Evolutionary conservation across 2,888 invertebrate genomes (phyloP), one percentile per base, ranked within the genome.

Genomic region (Spodoptera exigua): DNA sequence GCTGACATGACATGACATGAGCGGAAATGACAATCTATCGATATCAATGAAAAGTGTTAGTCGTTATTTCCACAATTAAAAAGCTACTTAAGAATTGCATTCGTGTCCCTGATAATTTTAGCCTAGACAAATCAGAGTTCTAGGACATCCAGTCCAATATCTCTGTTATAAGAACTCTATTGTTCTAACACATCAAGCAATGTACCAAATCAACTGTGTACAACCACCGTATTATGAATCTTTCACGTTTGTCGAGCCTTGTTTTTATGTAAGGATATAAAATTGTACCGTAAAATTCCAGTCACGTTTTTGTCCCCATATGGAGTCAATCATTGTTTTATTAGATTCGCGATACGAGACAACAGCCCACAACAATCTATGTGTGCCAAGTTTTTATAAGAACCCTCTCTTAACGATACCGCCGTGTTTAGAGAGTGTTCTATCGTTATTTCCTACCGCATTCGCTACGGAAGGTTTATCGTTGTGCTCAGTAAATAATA

Each of bases 281-380:
- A 92, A 90, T 87, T 83, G 85, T 57, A 79, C 86, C 86, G 83
- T 89, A 87, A 90, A 89, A 92, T 90, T 91, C 89, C 52, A 81
- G 88, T 84, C 91, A 91, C 92, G 90, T 88, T 63, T 69, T 54
- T 81, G 80, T 81, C 80, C 71, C 81, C 65, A 84, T 84, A 85
- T 82, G 60, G 81, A 91, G 91, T 92, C 91, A 89, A 92, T 92
- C 91, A 92, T 93, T 92, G 90, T 92, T 92, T 93, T 91, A 92
- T 90, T 91, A 87, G 87, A 77, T 76, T 81, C 81, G 74, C 76
- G 76, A 78, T 74, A 58, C 54, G 47, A 65, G 32, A 64, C 44
- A 61, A 62, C 58, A 64, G 60, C 69, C 78, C 66, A 61, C 78
- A 78, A 81, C 79, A 82, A 77, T 79, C 54, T 73, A 69, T 70